Evolutionary conservation across 1,140 invertebrate genomes (phyloP), one percentile per base, ranked within the genome.

Genomic region (Bombus sylvicola): DNA sequence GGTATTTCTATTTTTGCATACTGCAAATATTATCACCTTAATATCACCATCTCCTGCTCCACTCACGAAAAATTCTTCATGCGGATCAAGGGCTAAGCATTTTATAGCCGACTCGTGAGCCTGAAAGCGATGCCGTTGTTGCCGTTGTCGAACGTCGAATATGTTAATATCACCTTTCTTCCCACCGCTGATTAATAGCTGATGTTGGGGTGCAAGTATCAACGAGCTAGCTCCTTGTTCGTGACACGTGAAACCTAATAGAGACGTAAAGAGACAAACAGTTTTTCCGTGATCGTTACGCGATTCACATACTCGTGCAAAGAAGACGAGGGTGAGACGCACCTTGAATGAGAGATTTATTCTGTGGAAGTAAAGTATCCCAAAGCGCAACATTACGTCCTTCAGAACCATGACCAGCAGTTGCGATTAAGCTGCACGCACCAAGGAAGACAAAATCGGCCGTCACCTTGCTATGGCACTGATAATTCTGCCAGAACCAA

Each of bases 11-110:
- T 28, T 68, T 37, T 34, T 15, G 13, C 28, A 25, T 12, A 12
- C n/a, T 12, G 12, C 12, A 28, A 71, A 71, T 69, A 28, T 13
- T n/a, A 8, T 86, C 94, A 99, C 99, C 97, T 99, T 99, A 88
- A 99, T 99, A 95, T 99, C 99, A 39, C 99, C 99, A 95, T 99
- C 99, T n/a, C 98, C 98, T 64, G 99, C 98, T 59, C 99, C 99
- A 80, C 99, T 99, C 15, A 98, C 98, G 95, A 99, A 99, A 94
- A 98, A 98, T 95, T 99, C 99, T 95, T 99, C 98, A 78, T 97
- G 97, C 0, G 98, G 98, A 96, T 99, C 98, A 22, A 99, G 96
- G 57, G 98, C 97, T 87, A 99, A 96, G 94, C 98, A 99, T 95
- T 99, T 99, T 75, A 99, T 98, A 79, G 98, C 97, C 68, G 97